Base-by-base conservation (phyloP, 2,113 vertebrate species). In the Macaca nemestrina region DNA sequence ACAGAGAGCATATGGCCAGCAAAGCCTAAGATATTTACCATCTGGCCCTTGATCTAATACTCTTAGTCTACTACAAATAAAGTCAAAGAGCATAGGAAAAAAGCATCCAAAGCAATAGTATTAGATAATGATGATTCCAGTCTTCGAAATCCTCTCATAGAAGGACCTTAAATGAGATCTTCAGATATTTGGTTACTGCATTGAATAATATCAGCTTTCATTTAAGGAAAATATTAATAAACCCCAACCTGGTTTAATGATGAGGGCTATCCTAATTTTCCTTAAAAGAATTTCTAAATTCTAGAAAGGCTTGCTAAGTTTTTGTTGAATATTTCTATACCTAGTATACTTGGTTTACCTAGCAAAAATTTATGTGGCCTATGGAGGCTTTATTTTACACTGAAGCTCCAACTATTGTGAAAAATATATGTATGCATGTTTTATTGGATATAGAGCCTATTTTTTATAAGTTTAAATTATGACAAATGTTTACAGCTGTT, bases 381-480 rank as follows among this genome's bases (percentile, higher is more conserved):
- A 8, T 87, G 64, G 67, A 70, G 45, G 43, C 14, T 80, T 87
- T 93, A 68, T 92, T 85, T 88, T 61, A 79, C 38, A 14, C 68
- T 94, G 68, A 38, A 59, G 45, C 14, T 93, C 8, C 27, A 90
- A 14, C 22, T 70, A 78, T 13, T 78, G 52, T 82, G 48, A 89
- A 59, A 90, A 79, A 67, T 43, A 61, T 10, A 55, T 32, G 27
- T 40, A 18, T 50, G 4, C 88, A 27, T 90, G 68, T 59, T 83
- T 95, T 92, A 87, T 52, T 73, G 38, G 90, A 75, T 16, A 22
- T 6, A 55, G 30, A 67, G 22, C 23, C 89, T n/a, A 64, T 67
- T 82, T 87, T 48, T 76, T 95, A 40, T 76, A 40, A 68, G 30
- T 97, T 93, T 87, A 68, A 75, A 76, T 70, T 10, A 70, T 61